phyloP scores from a whole-genome alignment of 1,140 invertebrate species.

The Psix sp. region DNA sequence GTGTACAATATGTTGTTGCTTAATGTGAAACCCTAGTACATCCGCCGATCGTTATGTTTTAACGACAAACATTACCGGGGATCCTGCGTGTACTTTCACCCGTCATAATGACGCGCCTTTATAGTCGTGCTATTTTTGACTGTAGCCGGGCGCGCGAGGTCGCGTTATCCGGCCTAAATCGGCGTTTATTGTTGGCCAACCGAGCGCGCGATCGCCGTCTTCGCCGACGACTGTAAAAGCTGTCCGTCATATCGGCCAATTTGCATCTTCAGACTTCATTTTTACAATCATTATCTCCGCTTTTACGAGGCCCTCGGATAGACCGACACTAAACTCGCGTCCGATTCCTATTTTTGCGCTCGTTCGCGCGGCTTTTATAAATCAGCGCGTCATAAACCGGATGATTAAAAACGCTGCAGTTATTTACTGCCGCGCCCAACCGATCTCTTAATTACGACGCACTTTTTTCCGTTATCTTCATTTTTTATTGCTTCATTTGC shows the following conservation, averaged over 20 bases:
- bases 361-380: slow-evolving; percentile 47
- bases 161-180: slow-evolving; percentile 55
- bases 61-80: slow-evolving; percentile 59
- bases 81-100: slow-evolving; percentile 58
- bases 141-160: slow-evolving; percentile 54
- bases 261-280: slow-evolving; percentile 50
- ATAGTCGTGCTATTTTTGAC: slow-evolving; percentile 60
- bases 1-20: slow-evolving; percentile 56
- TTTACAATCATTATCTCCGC: slow-evolving; percentile 53
- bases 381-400: slow-evolving; percentile 50
- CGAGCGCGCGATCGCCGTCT: no score
- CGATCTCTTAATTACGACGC: slow-evolving; percentile 48
- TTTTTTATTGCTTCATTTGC: slow-evolving; percentile 12
- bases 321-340: slow-evolving; percentile 32
- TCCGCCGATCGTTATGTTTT: slow-evolving; percentile 59
- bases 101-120: slow-evolving; percentile 58
- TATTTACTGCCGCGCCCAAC: slow-evolving; percentile 42
- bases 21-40: slow-evolving; percentile 60
- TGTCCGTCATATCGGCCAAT: slow-evolving; percentile 45
- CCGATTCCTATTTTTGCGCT: slow-evolving; percentile 40
- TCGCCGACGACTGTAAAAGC: slow-evolving; percentile 40
- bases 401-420: slow-evolving; percentile 53
- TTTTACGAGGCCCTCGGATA: slow-evolving; percentile 30
- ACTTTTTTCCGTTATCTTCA: slow-evolving; percentile 21
- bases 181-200: slow-evolving; percentile 53